phyloP scores from a whole-genome alignment of 2,113 vertebrate genomes.

The Irena cyanogastra region DNA sequence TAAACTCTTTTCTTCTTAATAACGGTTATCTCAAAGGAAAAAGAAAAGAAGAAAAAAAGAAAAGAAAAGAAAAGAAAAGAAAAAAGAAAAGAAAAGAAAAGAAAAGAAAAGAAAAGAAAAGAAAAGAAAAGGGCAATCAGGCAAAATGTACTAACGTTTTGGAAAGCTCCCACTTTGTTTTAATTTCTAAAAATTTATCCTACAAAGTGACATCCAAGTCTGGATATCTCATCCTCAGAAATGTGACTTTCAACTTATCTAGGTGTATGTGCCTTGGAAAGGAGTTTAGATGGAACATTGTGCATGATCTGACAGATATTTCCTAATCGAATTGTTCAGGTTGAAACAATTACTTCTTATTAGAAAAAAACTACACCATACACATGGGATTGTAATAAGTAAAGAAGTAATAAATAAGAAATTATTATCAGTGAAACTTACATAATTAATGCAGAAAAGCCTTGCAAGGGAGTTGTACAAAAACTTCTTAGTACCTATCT shows the following conservation, averaged over 20 bases:
- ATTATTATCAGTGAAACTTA: background rate
- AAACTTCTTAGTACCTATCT: background rate
- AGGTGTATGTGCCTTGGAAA: background rate
- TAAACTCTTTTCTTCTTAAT: background rate
- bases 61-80: rapidly evolving
- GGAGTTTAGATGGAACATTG: background rate
- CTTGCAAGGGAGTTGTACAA: background rate
- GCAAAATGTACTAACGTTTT: background rate
- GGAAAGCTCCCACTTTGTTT: background rate
- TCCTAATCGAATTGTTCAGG: background rate
- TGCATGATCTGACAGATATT: background rate
- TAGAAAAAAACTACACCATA: background rate
- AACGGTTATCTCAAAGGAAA: background rate
- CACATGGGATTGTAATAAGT: background rate
- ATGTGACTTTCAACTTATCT: background rate
- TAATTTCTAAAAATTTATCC: background rate
- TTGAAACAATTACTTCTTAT: background rate
- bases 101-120: too few species aligned
- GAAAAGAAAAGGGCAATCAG: too few species aligned
- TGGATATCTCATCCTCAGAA: background rate
- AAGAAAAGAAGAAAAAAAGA: too few species aligned
- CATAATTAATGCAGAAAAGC: background rate
- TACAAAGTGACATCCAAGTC: background rate
- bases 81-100: too few species aligned
- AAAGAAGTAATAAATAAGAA: background rate